Conservation (phyloP, 2,113 vertebrate genomes). For the Trogon melanurus region DNA sequence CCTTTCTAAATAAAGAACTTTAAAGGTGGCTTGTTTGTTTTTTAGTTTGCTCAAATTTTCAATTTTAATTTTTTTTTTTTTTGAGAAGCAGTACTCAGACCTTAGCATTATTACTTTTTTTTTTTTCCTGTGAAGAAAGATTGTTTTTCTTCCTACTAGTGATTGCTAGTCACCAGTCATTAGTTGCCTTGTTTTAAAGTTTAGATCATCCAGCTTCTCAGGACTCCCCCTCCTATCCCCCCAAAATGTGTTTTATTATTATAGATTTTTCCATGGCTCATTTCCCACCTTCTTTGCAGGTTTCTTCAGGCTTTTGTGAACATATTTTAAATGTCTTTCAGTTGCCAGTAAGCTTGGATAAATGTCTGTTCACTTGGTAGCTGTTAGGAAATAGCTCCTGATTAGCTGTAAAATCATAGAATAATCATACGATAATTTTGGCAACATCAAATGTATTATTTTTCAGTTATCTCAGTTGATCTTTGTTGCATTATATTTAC, state of each 20-base stretch:
- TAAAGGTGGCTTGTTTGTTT: background rate
- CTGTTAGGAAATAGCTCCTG: conserved; percentile 19
- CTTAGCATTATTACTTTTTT: background rate
- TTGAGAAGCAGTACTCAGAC: background rate
- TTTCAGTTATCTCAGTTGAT: background rate
- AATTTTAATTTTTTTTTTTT: background rate
- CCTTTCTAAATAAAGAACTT: background rate
- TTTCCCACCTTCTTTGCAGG: background rate
- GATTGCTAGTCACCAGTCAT: background rate
- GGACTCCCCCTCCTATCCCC: background rate
- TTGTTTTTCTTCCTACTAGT: background rate
- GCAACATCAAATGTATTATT: background rate
- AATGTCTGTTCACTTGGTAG: conserved; percentile 43
- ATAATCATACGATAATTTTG: background rate
- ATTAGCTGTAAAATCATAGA: conserved; percentile 13
- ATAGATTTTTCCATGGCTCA: background rate
- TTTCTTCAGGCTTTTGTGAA: conserved; percentile 28
- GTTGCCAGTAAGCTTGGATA: conserved; percentile 38
- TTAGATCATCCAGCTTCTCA: background rate
- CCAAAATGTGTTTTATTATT: background rate
- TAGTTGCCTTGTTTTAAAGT: background rate
- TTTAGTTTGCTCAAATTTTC: background rate
- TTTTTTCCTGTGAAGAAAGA: background rate
- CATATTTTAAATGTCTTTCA: conserved; percentile 8
- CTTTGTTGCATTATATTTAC: background rate